phyloP scores from a whole-genome alignment of 2,113 vertebrate species.

The Cephalopholis sonnerati region DNA sequence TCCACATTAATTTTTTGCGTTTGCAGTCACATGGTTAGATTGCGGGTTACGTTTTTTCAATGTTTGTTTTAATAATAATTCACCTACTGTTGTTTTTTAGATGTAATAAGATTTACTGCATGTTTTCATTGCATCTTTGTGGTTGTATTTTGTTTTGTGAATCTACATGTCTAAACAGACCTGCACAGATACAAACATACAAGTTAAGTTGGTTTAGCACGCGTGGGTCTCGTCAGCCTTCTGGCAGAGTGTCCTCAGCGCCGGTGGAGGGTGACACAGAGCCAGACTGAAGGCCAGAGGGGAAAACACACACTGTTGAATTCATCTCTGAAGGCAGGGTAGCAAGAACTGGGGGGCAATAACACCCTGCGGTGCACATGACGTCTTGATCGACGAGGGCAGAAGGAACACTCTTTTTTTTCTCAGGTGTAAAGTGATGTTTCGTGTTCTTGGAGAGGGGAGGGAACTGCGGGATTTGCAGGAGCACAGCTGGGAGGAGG shows the following conservation, averaged over 20 bases:
- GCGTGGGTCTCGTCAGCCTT: conserved; percentile 41
- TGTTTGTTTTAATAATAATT: not conserved
- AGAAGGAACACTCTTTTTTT: conserved; percentile 10
- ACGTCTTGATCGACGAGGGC: conserved; percentile 40
- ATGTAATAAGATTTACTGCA: not conserved
- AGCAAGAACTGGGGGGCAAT: conserved; percentile 25
- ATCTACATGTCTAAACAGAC: conserved; percentile 18
- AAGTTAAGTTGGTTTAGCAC: conserved; percentile 27
- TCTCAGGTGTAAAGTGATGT: conserved; percentile 52
- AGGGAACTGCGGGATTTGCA: conserved; percentile 40
- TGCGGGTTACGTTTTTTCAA: too few species aligned
- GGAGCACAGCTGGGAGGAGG: conserved; percentile 38
- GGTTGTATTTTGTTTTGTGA: not conserved
- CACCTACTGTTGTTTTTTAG: too few species aligned
- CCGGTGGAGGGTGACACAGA: conserved; percentile 34
- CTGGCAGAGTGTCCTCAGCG: conserved; percentile 30
- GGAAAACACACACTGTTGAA: conserved; percentile 40
- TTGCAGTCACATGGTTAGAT: not conserved
- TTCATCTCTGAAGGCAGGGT: conserved; percentile 32
- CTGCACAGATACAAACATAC: conserved; percentile 3
- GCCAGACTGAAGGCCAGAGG: conserved; percentile 39
- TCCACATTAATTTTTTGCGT: not conserved
- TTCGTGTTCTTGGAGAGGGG: conserved; percentile 49
- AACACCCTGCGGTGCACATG: conserved; percentile 35
- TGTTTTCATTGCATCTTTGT: not conserved